Percentiles rank a stretch among this genome's conserved stretches.
Conservation (phyloP, 2,797 vertebrate genomes). For the Pristis pectinata region DNA sequence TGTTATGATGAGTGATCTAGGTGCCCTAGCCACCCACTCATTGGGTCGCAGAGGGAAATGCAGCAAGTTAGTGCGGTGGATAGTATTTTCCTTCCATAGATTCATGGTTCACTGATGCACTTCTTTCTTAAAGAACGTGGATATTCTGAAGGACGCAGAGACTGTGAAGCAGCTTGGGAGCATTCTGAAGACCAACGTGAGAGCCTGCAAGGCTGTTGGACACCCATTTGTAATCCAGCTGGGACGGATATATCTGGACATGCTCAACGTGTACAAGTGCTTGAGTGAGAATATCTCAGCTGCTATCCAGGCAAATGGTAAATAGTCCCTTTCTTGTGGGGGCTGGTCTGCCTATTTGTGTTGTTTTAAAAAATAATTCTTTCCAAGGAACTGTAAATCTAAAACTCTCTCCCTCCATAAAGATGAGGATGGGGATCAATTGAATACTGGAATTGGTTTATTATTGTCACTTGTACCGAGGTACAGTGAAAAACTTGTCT, state of each 20-base stretch:
- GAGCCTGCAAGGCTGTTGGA: conserved; percentile 94
- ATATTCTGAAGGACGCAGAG: conserved; percentile 96
- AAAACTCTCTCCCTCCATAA: not conserved
- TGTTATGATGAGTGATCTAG: not conserved
- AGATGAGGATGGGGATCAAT: not conserved
- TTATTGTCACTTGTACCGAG: too few relatives aligned
- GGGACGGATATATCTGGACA: conserved; percentile 97
- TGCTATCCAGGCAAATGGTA: conserved; percentile 97
- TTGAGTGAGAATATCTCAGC: conserved; percentile 99
- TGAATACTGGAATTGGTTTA: not conserved
- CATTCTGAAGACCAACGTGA: conserved; percentile 95
- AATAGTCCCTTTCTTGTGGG: conserved; percentile 38
- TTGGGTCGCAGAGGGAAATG: not conserved
- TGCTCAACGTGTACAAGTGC: conserved; percentile 99
- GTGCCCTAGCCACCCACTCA: not conserved
- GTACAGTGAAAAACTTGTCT: too few relatives aligned
- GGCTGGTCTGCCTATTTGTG: not conserved
- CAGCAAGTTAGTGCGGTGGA: not conserved
- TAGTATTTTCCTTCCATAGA: not conserved
- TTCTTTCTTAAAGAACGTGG: conserved; percentile 73
- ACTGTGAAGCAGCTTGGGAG: conserved; percentile 96
- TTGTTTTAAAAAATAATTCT: not conserved
- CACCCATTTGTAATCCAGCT: conserved; percentile 97
- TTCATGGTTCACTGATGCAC: too few relatives aligned
- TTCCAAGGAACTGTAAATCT: not conserved